Percentiles rank a stretch among this genome's conserved stretches.
phyloP scores from a whole-genome alignment of 2,888 invertebrate species.

The Diarsia mendica region DNA sequence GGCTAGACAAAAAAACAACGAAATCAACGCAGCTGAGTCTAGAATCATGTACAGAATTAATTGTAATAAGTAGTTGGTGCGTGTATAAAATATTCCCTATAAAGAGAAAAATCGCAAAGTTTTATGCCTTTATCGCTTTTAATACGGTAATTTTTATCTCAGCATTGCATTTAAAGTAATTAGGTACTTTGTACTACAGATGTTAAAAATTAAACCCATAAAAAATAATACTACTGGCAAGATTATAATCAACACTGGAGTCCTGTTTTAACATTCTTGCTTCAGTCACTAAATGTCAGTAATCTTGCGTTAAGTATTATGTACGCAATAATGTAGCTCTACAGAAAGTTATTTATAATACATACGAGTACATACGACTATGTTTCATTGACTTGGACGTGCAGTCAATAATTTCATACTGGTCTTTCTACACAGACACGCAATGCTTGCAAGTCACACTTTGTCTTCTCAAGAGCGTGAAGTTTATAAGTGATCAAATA shows the following conservation, averaged over 20 bases:
- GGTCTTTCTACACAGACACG: background rate
- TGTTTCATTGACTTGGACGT: constrained; percentile 13
- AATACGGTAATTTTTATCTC: background rate
- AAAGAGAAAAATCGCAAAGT: background rate
- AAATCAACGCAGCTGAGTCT: background rate
- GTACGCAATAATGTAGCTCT: constrained; percentile 7
- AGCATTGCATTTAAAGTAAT: background rate
- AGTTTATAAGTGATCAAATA: background rate
- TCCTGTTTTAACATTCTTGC: background rate
- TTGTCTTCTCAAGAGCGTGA: background rate
- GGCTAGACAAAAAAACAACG: background rate
- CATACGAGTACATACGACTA: background rate
- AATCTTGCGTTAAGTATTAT: constrained; percentile 11
- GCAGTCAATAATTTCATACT: constrained; percentile 3
- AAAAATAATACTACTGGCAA: constrained; percentile 13
- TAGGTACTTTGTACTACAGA: background rate
- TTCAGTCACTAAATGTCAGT: constrained; percentile 7
- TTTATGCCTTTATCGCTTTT: background rate
- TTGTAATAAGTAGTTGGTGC: background rate
- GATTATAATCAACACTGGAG: constrained; percentile 5
- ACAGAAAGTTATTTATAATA: constrained; percentile 7
- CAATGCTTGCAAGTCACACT: background rate
- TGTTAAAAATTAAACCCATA: constrained; percentile 1
- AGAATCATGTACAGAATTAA: background rate
- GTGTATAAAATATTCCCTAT: background rate